Evolutionary conservation across 2,113 vertebrate genomes (phyloP).

Genomic region (Mobula birostris): DNA sequence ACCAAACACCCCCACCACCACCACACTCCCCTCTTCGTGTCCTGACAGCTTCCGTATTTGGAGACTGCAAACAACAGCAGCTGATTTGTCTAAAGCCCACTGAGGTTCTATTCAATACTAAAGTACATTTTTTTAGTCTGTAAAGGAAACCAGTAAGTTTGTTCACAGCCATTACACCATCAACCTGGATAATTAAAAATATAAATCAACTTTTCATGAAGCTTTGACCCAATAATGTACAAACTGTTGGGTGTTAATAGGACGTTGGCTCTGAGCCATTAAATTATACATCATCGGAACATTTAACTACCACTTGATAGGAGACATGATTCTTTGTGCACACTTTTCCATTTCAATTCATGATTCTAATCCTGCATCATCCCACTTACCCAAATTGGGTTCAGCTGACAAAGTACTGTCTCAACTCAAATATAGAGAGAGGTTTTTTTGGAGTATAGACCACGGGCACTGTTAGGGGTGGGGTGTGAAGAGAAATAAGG

Average conservation of each 20-base stretch:
- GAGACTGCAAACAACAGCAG: background rate
- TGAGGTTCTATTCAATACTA: background rate
- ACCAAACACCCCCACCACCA: background rate
- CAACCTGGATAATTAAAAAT: background rate
- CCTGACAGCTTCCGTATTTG: background rate
- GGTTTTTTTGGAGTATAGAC: background rate
- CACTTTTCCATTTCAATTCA: background rate
- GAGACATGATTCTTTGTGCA: background rate
- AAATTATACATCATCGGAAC: background rate
- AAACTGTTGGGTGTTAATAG: background rate
- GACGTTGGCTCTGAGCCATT: background rate
- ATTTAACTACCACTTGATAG: background rate
- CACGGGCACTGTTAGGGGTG: background rate
- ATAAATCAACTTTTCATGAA: slow-evolving; percentile 1
- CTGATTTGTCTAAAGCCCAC: background rate
- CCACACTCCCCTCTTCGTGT: too few relatives aligned
- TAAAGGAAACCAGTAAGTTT: background rate
- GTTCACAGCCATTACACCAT: background rate
- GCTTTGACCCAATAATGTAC: background rate
- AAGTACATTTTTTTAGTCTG: background rate
- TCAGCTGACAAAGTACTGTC: background rate
- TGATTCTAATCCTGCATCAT: background rate
- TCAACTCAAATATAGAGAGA: too few relatives aligned
- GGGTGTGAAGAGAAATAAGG: background rate
- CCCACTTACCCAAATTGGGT: background rate